Evolutionary conservation across 37 sponge, comb jelly and placozoan species (phyloP).

Genomic region (Eunapius fragilis): DNA sequence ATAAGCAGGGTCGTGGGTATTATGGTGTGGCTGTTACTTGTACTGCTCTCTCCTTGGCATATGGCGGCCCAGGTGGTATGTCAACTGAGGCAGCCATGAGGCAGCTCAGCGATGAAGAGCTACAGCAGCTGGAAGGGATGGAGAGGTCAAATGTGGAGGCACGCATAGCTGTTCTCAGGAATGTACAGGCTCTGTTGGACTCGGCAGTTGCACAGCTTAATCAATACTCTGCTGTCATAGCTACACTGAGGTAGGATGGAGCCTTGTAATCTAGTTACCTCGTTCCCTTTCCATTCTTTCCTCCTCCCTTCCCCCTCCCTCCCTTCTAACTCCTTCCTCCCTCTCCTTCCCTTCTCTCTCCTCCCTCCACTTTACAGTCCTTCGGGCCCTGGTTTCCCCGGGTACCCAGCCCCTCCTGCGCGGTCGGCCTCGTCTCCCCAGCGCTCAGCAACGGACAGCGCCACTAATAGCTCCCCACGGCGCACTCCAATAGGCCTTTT

Average conservation of each 20-base stretch:
- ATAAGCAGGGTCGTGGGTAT: not conserved
- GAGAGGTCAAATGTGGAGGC: conserved; percentile 90
- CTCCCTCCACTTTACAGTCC: too few relatives aligned
- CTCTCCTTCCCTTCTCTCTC: not conserved
- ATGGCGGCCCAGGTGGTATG: conserved; percentile 4
- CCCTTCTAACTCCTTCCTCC: too few relatives aligned
- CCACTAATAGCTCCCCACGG: not conserved
- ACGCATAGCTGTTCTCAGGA: conserved; percentile 80
- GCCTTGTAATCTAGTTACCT: too few relatives aligned
- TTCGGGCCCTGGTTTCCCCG: conserved; percentile 55
- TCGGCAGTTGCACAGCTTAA: conserved; percentile 81
- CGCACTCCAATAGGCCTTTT: conserved; percentile 11
- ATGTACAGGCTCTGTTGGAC: conserved; percentile 87
- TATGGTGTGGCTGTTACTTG: not conserved
- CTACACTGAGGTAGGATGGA: conserved; percentile 54
- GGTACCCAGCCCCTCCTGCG: conserved; percentile 31
- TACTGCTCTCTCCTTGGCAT: not conserved
- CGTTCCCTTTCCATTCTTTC: too few relatives aligned
- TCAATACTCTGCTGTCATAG: conserved; percentile 73
- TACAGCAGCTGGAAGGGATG: conserved; percentile 80
- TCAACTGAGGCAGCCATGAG: conserved; percentile 17
- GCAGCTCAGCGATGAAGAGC: conserved; percentile 76
- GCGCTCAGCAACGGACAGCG: not conserved
- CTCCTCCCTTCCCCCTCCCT: too few relatives aligned
- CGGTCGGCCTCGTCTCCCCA: not conserved